Base-by-base conservation (phyloP, 1,140 invertebrate species). In the Lamellibrachia luymesi region DNA sequence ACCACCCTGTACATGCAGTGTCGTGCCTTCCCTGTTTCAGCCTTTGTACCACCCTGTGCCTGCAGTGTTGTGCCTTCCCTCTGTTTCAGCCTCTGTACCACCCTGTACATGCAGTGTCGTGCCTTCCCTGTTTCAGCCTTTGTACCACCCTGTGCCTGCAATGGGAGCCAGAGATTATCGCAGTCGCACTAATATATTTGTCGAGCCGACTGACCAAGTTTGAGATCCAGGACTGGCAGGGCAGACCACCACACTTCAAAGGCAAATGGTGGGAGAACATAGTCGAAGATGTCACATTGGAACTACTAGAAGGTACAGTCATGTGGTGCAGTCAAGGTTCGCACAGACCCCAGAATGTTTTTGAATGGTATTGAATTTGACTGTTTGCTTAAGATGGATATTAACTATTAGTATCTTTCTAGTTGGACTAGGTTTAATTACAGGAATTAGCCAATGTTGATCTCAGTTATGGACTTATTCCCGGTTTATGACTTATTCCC, bases 131-230 rank as follows among this genome's bases (percentile, higher is more conserved):
- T 64, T 92, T 91, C 95, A 98, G 98, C 96, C 97, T 99, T 92
- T 99, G 98, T 95, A 99, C 99, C 22, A 99, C 99, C 6, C 97
- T 99, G 38, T 99, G 98, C 94, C 97, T 99, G 4, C 99, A 99
- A 96, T 99, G 99, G 99, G 99, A 99, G 96, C 99, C 99, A 17
- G 99, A 99, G 97, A 98, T 99, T 91, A 99, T 99, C 94, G 98
- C 99, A 1, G 98, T 99, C n/a, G 98, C 99, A 0, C 96, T 99
- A 1, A 99, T 99, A 97, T 99, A 99, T 96, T 97, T 99, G 90
- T 98, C 99, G 2, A 98, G 95, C 89, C 94, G 96, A 13, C 96
- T 99, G 50, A 98, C 98, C 95, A 99, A 99, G 96, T 99, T 99
- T 97, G 96, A 96, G 8, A 95, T 99, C 0, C 97, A 97, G 17